Percentiles rank a stretch among this genome's conserved stretches.
Evolutionary conservation across 2,797 vertebrate genomes (phyloP).

Genomic region (Etheostoma nigrum): DNA sequence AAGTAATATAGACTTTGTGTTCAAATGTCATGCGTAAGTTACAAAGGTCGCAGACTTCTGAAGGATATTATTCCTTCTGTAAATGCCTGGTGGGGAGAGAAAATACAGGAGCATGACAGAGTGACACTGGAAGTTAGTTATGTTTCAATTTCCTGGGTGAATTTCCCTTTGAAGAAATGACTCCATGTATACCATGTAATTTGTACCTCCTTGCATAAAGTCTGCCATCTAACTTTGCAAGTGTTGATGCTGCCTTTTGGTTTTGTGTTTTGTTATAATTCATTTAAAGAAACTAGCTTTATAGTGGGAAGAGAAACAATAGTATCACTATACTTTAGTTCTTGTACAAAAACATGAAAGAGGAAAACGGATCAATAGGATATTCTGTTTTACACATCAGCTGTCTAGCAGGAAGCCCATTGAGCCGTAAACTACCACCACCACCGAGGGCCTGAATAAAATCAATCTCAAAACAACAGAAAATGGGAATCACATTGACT

Average conservation of each 20-base stretch:
- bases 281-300: not conserved
- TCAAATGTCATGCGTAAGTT: not conserved
- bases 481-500: slow-evolving; percentile 53
- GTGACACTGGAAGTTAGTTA: not conserved
- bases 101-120: slow-evolving; percentile 6
- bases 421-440: slow-evolving; percentile 1
- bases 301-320: too few species aligned
- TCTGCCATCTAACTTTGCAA: not conserved
- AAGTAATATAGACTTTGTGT: slow-evolving; percentile 3
- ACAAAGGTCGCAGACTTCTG: slow-evolving; percentile 34
- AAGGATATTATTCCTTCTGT: slow-evolving; percentile 4
- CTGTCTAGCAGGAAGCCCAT: slow-evolving; percentile 31
- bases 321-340: not conserved
- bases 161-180: not conserved
- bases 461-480: slow-evolving; percentile 59
- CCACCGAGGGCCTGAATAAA: slow-evolving; percentile 22
- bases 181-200: not conserved
- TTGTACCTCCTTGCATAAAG: not conserved
- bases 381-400: slow-evolving; percentile 48
- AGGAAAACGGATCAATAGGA: slow-evolving; percentile 48
- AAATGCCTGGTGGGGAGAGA: slow-evolving; percentile 1
- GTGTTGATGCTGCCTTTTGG: not conserved
- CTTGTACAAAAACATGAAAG: slow-evolving; percentile 9
- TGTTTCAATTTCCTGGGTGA: slow-evolving; percentile 4
- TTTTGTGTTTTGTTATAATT: not conserved